Evolutionary conservation across 2,797 vertebrate genomes (phyloP).

Genomic region (Anas bernieri): DNA sequence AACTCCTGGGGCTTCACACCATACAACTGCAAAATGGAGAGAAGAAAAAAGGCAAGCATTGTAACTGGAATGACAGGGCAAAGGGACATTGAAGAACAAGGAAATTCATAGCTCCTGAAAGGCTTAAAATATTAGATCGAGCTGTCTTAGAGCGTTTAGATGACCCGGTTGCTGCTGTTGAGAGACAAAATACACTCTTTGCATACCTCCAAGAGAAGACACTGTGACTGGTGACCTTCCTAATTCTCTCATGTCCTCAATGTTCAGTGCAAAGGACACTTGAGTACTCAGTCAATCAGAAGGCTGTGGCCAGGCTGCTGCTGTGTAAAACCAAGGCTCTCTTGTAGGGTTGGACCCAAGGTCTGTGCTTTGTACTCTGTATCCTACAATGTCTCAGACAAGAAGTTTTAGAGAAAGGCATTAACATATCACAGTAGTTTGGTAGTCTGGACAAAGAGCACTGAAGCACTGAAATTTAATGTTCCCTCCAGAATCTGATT

Average conservation of each 20-base stretch:
- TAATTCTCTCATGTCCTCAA: background rate
- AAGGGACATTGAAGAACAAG: background rate
- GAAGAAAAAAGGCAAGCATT: background rate
- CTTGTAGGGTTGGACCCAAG: background rate
- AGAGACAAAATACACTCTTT: background rate
- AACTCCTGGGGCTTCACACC: background rate
- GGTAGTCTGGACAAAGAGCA: background rate
- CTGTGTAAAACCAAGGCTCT: background rate
- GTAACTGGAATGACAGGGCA: background rate
- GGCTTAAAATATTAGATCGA: background rate
- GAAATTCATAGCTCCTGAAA: background rate
- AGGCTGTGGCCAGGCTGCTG: background rate
- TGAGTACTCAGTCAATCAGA: background rate
- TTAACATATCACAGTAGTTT: background rate
- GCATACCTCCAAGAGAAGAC: background rate
- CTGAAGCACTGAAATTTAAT: background rate
- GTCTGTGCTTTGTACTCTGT: background rate
- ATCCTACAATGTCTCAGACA: background rate
- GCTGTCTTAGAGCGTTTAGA: background rate
- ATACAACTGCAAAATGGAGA: background rate
- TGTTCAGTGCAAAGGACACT: background rate
- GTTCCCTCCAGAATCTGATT: background rate
- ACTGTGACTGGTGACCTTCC: background rate
- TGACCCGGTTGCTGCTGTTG: background rate
- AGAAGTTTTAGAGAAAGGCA: background rate